Percentiles rank a stretch among this genome's conserved stretches.
phyloP scores from a whole-genome alignment of 1,140 invertebrate species.

The Drosophila ogumai region DNA sequence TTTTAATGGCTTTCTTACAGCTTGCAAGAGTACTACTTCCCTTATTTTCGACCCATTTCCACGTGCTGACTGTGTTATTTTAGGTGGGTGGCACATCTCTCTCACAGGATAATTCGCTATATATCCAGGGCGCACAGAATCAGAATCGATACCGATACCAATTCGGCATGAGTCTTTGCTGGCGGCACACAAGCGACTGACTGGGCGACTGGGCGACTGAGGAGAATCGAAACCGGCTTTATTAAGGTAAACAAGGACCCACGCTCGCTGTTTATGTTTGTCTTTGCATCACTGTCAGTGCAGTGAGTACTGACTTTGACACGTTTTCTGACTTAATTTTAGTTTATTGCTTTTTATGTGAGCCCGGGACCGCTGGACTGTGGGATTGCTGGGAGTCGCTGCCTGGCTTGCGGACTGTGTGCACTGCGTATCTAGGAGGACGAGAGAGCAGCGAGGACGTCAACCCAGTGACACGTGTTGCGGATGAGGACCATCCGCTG shows the following conservation, averaged over 20 bases:
- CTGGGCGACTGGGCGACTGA: slow-evolving; percentile 20
- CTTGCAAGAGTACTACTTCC: slow-evolving; percentile 7
- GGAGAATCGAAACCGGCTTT: slow-evolving; percentile 49
- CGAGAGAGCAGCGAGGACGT: slow-evolving; percentile 3
- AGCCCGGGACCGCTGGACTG: slow-evolving; percentile 18
- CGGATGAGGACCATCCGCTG: slow-evolving; percentile 66
- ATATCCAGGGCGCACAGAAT: slow-evolving; percentile 16
- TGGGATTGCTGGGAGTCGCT: slow-evolving; percentile 4
- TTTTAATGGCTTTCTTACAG: neutral
- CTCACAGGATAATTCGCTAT: slow-evolving; percentile 41
- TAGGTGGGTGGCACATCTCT: slow-evolving; percentile 18
- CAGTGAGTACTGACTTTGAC: slow-evolving; percentile 79
- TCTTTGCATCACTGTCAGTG: slow-evolving; percentile 79
- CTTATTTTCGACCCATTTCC: slow-evolving; percentile 15
- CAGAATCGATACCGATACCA: slow-evolving; percentile 21
- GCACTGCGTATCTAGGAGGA: slow-evolving; percentile 63
- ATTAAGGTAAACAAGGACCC: slow-evolving; percentile 75
- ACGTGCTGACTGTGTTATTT: slow-evolving; percentile 27
- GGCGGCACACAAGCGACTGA: neutral
- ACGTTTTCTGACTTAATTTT: slow-evolving; percentile 84
- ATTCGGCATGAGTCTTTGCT: slow-evolving; percentile 28
- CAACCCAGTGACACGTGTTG: slow-evolving; percentile 68
- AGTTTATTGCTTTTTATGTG: slow-evolving; percentile 80
- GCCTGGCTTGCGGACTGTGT: slow-evolving; percentile 22
- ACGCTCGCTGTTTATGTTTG: slow-evolving; percentile 77